Percentiles rank a stretch among this genome's conserved stretches.
Evolutionary conservation across 2,888 invertebrate species (phyloP).

Genomic region (Parnassius orleans): DNA sequence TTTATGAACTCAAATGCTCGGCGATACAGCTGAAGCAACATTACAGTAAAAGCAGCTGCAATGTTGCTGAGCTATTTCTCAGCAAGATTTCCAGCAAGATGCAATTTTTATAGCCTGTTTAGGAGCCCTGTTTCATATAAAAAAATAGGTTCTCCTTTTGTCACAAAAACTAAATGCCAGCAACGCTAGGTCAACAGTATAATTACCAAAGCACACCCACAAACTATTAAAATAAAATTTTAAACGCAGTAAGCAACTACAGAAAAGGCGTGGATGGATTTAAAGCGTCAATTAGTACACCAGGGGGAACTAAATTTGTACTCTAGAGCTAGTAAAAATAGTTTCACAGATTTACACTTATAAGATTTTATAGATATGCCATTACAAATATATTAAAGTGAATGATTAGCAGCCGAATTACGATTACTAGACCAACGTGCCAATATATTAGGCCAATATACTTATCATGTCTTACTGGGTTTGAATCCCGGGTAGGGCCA

Average conservation of each 20-base stretch:
- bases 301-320: slow-evolving; percentile 63
- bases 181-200: slow-evolving; percentile 20
- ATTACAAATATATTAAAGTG: not conserved
- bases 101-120: too few species aligned
- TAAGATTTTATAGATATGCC: slow-evolving; percentile 14
- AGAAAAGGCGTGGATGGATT: slow-evolving; percentile 64
- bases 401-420: not conserved
- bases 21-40: too few species aligned
- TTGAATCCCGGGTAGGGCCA: too few species aligned
- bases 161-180: not conserved
- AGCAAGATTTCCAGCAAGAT: too few species aligned
- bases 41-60: too few species aligned
- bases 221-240: slow-evolving; percentile 31
- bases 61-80: too few species aligned
- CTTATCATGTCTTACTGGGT: too few species aligned
- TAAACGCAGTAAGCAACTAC: slow-evolving; percentile 38
- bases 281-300: slow-evolving; percentile 72
- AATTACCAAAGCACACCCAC: slow-evolving; percentile 27
- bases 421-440: too few species aligned
- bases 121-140: too few species aligned
- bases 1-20: too few species aligned
- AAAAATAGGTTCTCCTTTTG: too few species aligned
- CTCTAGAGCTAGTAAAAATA: slow-evolving; percentile 60
- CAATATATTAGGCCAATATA: too few species aligned
- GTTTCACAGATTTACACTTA: slow-evolving; percentile 39